A percentile compares a stretch with the other conserved stretches of the same genome.
phyloP scores from a whole-genome alignment of 1,140 invertebrate genomes.

The Hyles euphorbiae region DNA sequence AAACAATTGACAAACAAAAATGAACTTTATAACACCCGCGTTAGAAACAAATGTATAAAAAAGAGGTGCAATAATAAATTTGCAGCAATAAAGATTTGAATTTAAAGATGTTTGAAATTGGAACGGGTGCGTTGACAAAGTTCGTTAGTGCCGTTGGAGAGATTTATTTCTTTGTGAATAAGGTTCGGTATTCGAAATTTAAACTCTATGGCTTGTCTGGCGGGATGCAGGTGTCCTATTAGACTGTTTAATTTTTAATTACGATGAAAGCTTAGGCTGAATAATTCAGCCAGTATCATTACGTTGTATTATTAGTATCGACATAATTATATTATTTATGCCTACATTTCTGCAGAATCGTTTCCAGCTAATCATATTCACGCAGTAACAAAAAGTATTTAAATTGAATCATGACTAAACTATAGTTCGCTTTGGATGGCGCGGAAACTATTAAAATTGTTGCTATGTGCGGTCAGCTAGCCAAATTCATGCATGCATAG shows the following conservation, averaged over 20 bases:
- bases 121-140: constrained; percentile 28
- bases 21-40: too few species aligned
- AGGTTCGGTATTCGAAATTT: constrained; percentile 1
- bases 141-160: neutral
- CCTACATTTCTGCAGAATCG: neutral
- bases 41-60: too few species aligned
- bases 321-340: neutral
- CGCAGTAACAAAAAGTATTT: too few species aligned
- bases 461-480: too few species aligned
- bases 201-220: neutral
- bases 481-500: too few species aligned
- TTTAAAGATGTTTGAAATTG: constrained; percentile 36
- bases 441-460: too few species aligned
- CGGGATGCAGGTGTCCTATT: constrained; percentile 9
- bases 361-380: too few species aligned
- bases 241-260: constrained; percentile 16
- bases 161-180: neutral
- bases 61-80: neutral
- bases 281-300: constrained; percentile 8
- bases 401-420: too few species aligned
- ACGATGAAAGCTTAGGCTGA: constrained; percentile 12
- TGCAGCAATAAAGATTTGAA: constrained; percentile 13
- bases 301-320: neutral
- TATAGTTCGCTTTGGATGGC: too few species aligned
- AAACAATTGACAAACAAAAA: too few species aligned